Evolutionary conservation across 53 echinoderm and acorn worm genomes (phyloP).

Genomic region (Echinarachnius parma): DNA sequence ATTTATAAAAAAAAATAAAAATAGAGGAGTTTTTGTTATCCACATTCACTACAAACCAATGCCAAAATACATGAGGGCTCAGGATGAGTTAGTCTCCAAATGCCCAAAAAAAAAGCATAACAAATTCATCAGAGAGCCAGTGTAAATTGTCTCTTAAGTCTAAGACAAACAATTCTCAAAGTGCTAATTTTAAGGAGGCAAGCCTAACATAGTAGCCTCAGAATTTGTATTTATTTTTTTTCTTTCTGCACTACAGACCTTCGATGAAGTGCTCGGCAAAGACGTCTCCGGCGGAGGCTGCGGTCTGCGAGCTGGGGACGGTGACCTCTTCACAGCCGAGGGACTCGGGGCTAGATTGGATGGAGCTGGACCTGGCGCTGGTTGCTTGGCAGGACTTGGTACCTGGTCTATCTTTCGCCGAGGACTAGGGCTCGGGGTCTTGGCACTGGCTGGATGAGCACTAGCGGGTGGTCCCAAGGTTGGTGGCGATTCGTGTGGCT

Average conservation of each 20-base stretch:
- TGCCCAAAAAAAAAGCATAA: no score
- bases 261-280: constrained; percentile 2
- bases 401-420: background rate
- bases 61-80: no score
- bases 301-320: background rate
- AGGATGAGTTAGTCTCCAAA: no score
- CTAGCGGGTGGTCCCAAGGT: background rate
- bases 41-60: no score
- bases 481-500: constrained; percentile 2
- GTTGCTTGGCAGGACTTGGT: background rate
- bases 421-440: constrained; percentile 2
- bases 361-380: constrained; percentile 8
- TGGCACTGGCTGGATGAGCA: constrained; percentile 8
- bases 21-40: no score
- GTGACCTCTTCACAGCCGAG: background rate
- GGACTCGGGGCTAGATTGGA: background rate
- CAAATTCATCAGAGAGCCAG: no score
- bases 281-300: constrained; percentile 12
- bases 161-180: no score
- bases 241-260: constrained; percentile 7
- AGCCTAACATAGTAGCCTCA: no score
- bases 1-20: no score
- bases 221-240: background rate
- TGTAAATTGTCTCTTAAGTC: no score
- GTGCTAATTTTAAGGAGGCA: no score